Evolutionary conservation across 2,888 invertebrate genomes (phyloP).

Genomic region (Drosophila testacea): DNA sequence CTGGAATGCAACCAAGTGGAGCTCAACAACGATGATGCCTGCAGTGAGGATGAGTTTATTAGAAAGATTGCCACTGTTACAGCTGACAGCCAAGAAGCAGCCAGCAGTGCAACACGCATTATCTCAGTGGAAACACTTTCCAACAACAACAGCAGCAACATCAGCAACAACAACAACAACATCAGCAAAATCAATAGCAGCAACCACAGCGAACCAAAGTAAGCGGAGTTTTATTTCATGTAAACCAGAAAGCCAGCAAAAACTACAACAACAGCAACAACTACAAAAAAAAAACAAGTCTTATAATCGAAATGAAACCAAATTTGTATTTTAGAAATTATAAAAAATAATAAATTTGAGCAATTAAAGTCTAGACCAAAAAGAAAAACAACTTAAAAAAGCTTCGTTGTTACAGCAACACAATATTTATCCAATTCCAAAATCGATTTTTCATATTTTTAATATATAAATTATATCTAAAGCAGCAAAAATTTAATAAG

Average conservation of each 20-base stretch:
- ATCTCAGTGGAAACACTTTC: slow-evolving; percentile 27
- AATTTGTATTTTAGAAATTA: neutral
- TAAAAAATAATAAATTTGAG: neutral
- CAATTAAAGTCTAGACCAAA: neutral
- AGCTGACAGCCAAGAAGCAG: slow-evolving; percentile 9
- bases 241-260: slow-evolving; percentile 2
- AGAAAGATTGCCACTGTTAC: slow-evolving; percentile 81
- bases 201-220: slow-evolving; percentile 57
- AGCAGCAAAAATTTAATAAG: too few relatives aligned
- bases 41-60: slow-evolving; percentile 85
- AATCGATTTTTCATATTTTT: too few relatives aligned
- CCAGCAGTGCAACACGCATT: slow-evolving; percentile 6
- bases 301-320: neutral
- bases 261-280: slow-evolving; percentile 1
- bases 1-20: slow-evolving; percentile 81
- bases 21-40: slow-evolving; percentile 85
- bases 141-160: slow-evolving; percentile 19
- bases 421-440: neutral
- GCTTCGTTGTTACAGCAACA: slow-evolving; percentile 6
- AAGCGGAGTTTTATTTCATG: slow-evolving; percentile 51
- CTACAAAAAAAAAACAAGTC: neutral
- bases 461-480: too few relatives aligned
- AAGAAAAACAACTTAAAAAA: neutral
- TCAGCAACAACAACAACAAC: slow-evolving; percentile 12
- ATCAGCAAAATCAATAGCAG: slow-evolving; percentile 26